Evolutionary conservation across 2,797 vertebrate species (phyloP).

Genomic region (Syndactyla subalaris): DNA sequence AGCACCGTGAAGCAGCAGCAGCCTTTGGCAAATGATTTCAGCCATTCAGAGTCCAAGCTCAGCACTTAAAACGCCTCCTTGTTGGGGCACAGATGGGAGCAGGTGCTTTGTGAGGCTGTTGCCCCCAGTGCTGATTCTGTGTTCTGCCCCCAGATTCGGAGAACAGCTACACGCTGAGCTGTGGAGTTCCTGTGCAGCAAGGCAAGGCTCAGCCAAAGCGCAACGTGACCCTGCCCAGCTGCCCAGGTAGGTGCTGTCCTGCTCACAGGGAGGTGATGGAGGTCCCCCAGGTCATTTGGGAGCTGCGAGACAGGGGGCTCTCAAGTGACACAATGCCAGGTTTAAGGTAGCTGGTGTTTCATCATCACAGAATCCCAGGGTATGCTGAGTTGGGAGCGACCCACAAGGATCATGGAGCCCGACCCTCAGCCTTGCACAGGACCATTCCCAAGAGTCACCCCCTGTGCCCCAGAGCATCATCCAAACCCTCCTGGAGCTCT

Average conservation of each 20-base stretch:
- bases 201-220: constrained; percentile 81
- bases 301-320: not conserved
- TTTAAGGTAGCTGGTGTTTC: not conserved
- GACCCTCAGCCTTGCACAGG: not conserved
- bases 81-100: not conserved
- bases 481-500: not conserved
- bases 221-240: constrained; percentile 79
- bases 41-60: not conserved
- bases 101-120: not conserved
- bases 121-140: not conserved
- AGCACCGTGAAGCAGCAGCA: not conserved
- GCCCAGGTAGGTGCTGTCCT: constrained; percentile 79
- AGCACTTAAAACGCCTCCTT: not conserved
- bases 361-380: not conserved
- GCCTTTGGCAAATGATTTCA: not conserved
- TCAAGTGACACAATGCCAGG: not conserved
- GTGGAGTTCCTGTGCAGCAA: constrained; percentile 83
- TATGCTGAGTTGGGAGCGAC: not conserved
- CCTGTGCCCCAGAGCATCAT: not conserved
- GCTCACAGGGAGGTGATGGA: not conserved
- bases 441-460: not conserved
- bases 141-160: constrained; percentile 84
- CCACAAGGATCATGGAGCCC: not conserved
- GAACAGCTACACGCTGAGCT: constrained; percentile 92
- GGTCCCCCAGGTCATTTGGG: not conserved